These are phyloP conservation scores for Athene cunicularia DNA, from an alignment of 2,113 vertebrate genomes.

Conservation along the genomic window DNA sequence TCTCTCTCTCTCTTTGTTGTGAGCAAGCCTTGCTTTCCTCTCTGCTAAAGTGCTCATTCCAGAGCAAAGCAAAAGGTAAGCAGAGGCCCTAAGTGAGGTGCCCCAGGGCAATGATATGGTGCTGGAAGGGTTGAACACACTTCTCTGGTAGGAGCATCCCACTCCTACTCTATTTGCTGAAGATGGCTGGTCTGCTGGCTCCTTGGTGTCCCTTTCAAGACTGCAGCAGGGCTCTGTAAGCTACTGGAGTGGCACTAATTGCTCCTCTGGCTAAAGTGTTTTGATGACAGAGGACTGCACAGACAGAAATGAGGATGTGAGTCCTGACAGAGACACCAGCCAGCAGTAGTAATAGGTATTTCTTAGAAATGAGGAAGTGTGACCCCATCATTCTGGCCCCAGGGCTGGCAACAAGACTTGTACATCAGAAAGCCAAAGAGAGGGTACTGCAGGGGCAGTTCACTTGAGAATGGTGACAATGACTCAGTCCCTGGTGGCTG, in stretches of 20 bases:
- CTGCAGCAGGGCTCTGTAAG: not conserved
- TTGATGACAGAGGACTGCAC: not conserved
- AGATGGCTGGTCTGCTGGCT: rapidly evolving
- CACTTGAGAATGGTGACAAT: not conserved
- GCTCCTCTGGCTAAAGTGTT: not conserved
- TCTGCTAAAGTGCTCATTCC: not conserved
- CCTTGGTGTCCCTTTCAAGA: not conserved
- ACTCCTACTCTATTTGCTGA: not conserved
- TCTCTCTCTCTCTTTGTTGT: too few relatives aligned
- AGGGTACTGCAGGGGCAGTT: not conserved
- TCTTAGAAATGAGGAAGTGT: not conserved
- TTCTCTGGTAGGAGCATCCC: not conserved
- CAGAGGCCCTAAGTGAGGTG: not conserved
- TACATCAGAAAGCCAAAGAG: not conserved
- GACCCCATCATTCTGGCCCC: not conserved
- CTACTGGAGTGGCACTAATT: not conserved
- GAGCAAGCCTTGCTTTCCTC: not conserved
- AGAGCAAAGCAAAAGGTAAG: not conserved
- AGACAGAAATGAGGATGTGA: not conserved
- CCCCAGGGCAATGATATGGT: not conserved
- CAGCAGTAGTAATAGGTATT: not conserved
- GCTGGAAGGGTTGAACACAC: not conserved
- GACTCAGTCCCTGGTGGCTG: not conserved
- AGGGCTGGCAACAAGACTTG: not conserved
- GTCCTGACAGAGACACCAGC: not conserved